Base-by-base conservation (phyloP, 1,140 invertebrate genomes). In the Meteorus sp. region DNA sequence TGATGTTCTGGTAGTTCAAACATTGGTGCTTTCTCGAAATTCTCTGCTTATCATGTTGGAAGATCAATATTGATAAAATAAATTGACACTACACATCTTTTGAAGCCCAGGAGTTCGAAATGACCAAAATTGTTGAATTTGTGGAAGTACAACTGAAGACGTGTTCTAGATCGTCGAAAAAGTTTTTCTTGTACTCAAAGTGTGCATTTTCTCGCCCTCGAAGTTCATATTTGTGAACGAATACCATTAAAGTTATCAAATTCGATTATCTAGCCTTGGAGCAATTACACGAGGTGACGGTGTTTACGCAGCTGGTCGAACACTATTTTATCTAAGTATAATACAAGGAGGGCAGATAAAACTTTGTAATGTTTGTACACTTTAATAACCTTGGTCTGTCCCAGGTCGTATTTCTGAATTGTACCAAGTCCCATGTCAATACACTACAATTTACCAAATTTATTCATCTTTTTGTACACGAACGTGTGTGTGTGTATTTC, bases 361-460 rank as follows among this genome's bases (percentile, higher is more conserved):
- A 45, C 8, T 7, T 25, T n/a, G 22, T 25, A 7, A 23, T 48
- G 20, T 23, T 25, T 25, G 45, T 48, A 48, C 25, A 22, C 22
- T 48, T 39, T 48, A 25, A 48, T 48, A 48, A 25, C 45, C 45
- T 48, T 23, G 45, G 23, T 29, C 13, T 48, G 23, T n/a, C 45
- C 45, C 13, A n/a, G 35, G 8, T 4, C 35, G 35, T 15, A 15
- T 39, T 6, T 33, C 6, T 11, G 6, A 39, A n/a, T n/a, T n/a
- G n/a, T n/a, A n/a, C n/a, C n/a, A n/a, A n/a, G n/a, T n/a, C n/a
- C n/a, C n/a, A n/a, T n/a, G n/a, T n/a, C n/a, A n/a, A n/a, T n/a
- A n/a, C n/a, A n/a, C n/a, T n/a, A n/a, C n/a, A n/a, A n/a, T n/a
- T n/a, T n/a, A n/a, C n/a, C n/a, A n/a, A n/a, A n/a, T n/a, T n/a